Base-by-base conservation (phyloP, 2,888 invertebrate genomes). In the Dasypogon diadema region DNA sequence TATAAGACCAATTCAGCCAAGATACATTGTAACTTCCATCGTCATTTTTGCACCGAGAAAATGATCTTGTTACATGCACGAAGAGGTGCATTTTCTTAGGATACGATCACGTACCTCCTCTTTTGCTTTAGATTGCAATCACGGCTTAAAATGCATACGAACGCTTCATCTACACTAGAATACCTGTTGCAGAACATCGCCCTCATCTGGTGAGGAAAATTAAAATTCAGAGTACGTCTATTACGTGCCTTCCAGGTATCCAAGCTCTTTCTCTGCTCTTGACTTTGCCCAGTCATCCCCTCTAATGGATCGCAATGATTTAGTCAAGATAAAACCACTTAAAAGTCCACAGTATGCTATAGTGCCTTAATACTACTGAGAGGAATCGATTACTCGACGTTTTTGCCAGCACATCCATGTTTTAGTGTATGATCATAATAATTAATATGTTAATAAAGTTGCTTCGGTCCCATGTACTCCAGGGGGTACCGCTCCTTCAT, bases 291-390 rank as follows among this genome's bases (percentile, higher is more conserved):
- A 58, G 58, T 74, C 74, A 74, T 58, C 58, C 58, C 74, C 42
- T 74, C 60, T 74, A 60, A 74, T 74, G 58, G 74, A 58, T 58
- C 48, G 55, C 21, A 70, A 21, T 22, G 54, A 70, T 70, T 70
- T 34, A n/a, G 34, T 54, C 30, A 30, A 70, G 70, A 54, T 70
- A 34, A 70, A 70, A 12, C 54, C 54, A 70, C 54, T 70, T 70
- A 70, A 54, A n/a, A 16, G 70, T 48, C 54, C 34, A 54, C 21
- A 54, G 70, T 34, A 30, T 30, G 18, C 54, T 70, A 14, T 48
- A 51, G 34, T 70, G n/a, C 42, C 8, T 30, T 42, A 42, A 42
- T 42, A 12, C 3, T 2, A 6, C 2, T 0, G n/a, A 12, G 42
- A 42, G 2, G 54, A 34, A 54, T 54, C 54, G 54, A 51, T 70